These are phyloP conservation scores for Potamilus streckersoni DNA, from an alignment of 1,140 invertebrate genomes.

Conservation along the genomic window DNA sequence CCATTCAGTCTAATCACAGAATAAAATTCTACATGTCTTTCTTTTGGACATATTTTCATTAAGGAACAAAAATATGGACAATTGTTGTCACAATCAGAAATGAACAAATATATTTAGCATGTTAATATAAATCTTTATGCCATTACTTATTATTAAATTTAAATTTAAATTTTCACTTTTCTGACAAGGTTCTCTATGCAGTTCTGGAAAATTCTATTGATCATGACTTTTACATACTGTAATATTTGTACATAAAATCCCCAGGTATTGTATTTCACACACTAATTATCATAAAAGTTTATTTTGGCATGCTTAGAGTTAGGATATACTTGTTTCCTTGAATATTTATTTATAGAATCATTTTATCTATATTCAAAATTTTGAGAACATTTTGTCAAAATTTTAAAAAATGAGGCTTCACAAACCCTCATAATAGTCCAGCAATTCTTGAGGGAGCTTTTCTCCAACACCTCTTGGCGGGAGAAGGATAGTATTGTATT, in stretches of 20 bases:
- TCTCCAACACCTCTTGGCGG: slow-evolving; percentile 62
- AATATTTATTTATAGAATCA: background rate
- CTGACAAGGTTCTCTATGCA: too few species aligned
- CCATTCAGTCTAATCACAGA: too few species aligned
- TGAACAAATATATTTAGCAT: too few species aligned
- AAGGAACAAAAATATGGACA: too few species aligned
- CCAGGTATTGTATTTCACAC: background rate
- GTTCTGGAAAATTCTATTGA: too few species aligned
- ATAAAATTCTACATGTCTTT: too few species aligned
- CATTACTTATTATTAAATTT: too few species aligned
- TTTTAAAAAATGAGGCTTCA: background rate
- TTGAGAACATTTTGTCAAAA: background rate
- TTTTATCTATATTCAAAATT: background rate
- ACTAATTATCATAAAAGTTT: background rate
- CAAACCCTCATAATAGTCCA: slow-evolving; percentile 66
- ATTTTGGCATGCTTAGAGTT: background rate
- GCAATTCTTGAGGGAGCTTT: slow-evolving; percentile 65
- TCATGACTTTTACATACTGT: background rate
- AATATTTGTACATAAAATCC: background rate
- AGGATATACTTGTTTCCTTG: background rate
- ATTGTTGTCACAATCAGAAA: too few species aligned
- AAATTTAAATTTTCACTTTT: too few species aligned
- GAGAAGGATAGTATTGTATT: slow-evolving; percentile 65
- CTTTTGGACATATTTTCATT: too few species aligned
- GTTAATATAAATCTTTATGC: too few species aligned